These are phyloP conservation scores for Gulo gulo DNA, from an alignment of 2,113 vertebrate genomes.

Conservation along the genomic window DNA sequence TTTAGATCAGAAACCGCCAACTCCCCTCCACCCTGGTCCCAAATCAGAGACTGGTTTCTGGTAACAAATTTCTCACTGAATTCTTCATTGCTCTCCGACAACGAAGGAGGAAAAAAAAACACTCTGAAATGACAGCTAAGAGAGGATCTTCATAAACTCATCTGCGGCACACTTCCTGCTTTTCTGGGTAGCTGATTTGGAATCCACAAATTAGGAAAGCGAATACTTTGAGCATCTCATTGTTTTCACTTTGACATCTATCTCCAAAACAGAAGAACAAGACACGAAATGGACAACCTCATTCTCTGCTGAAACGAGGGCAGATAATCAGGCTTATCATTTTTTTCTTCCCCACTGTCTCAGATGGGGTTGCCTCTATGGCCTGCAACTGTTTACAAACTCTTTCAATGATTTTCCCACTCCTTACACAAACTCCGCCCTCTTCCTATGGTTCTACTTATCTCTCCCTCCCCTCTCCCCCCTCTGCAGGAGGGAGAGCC, in stretches of 20 bases:
- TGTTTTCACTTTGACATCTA: constrained; percentile 42
- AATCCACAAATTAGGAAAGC: background rate
- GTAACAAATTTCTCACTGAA: constrained; percentile 48
- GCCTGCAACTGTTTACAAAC: constrained; percentile 17
- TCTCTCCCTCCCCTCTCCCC: rapidly evolving
- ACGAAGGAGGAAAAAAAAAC: background rate
- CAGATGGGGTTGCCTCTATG: background rate
- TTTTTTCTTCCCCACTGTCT: background rate
- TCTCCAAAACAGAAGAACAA: constrained; percentile 12
- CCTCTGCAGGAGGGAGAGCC: background rate
- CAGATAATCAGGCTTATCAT: background rate
- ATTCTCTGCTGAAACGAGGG: background rate
- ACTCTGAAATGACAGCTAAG: background rate
- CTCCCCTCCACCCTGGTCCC: background rate
- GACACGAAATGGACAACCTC: background rate
- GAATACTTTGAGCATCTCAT: background rate
- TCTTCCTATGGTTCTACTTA: background rate
- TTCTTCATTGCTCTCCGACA: constrained; percentile 37
- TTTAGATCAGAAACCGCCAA: constrained; percentile 24
- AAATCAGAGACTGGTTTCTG: constrained; percentile 44
- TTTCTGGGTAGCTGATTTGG: constrained; percentile 2
- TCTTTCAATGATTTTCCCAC: background rate
- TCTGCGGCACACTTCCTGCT: background rate
- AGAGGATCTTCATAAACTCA: background rate
- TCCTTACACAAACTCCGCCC: background rate